A percentile compares a stretch with the other conserved stretches of the same genome.
These are phyloP conservation scores for Galerucella nymphaeae DNA, from an alignment of 2,888 invertebrate genomes.

Conservation along the genomic window DNA sequence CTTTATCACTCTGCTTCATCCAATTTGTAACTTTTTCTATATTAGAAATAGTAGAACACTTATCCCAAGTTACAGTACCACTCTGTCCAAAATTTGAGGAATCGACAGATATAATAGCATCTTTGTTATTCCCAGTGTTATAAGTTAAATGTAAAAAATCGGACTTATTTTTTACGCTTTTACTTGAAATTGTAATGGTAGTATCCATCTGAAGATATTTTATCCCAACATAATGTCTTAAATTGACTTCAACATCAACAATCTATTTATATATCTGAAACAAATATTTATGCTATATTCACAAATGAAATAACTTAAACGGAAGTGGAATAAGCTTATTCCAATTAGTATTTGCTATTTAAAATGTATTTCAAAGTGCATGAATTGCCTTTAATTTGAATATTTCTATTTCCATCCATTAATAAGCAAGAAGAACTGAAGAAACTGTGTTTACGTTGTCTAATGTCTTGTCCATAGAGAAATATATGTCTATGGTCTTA, in stretches of 20 bases:
- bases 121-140: constrained; percentile 31
- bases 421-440: constrained; percentile 6
- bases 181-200: constrained; percentile 47
- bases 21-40: constrained; percentile 49
- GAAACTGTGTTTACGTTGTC: constrained; percentile 8
- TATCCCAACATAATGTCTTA: constrained; percentile 9
- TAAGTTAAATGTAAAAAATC: constrained; percentile 39
- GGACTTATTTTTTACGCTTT: constrained; percentile 34
- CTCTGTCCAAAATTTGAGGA: constrained; percentile 38
- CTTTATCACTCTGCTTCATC: constrained; percentile 44
- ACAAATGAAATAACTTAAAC: background rate
- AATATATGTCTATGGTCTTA: too few relatives aligned
- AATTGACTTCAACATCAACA: constrained; percentile 3
- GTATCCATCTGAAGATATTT: constrained; percentile 43
- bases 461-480: background rate
- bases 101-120: constrained; percentile 40
- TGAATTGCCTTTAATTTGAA: background rate
- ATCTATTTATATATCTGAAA: constrained; percentile 16
- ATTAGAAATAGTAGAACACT: constrained; percentile 41
- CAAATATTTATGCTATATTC: background rate
- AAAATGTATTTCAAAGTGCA: background rate
- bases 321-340: background rate
- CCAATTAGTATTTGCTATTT: background rate
- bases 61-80: constrained; percentile 45
- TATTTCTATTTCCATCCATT: constrained; percentile 8